Evolutionary conservation across 2,113 vertebrate species (phyloP).

Genomic region (Bagarius yarrelli): DNA sequence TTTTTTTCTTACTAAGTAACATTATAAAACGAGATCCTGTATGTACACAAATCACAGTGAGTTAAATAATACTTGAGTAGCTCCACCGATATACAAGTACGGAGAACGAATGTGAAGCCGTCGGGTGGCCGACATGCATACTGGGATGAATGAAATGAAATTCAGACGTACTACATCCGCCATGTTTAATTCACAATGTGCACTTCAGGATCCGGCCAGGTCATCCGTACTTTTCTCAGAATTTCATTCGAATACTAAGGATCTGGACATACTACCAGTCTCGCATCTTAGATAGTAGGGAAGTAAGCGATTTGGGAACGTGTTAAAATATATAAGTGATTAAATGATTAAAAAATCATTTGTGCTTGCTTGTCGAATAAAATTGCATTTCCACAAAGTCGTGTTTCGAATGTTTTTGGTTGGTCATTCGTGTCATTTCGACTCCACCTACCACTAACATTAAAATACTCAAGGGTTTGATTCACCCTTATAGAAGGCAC

Average conservation of each 20-base stretch:
- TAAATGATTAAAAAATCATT: slow-evolving; percentile 17
- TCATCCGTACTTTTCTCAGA: too few species aligned
- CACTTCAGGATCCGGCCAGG: too few species aligned
- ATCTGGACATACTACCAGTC: too few species aligned
- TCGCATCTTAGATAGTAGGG: too few species aligned
- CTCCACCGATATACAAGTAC: slow-evolving; percentile 10
- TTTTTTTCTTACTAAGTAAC: not conserved
- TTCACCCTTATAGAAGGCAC: slow-evolving; percentile 14
- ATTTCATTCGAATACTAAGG: too few species aligned
- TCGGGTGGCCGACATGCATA: too few species aligned
- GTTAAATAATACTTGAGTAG: slow-evolving; percentile 27
- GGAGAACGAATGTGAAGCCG: slow-evolving; percentile 8
- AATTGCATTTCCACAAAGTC: too few species aligned
- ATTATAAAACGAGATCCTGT: slow-evolving; percentile 24
- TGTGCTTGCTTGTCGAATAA: not conserved
- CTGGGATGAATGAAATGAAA: too few species aligned
- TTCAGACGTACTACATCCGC: too few species aligned
- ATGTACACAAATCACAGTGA: slow-evolving; percentile 49
- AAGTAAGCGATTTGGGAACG: too few species aligned
- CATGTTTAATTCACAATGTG: too few species aligned
- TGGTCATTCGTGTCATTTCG: not conserved
- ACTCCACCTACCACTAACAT: not conserved
- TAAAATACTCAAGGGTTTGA: not conserved
- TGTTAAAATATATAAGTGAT: slow-evolving; percentile 25
- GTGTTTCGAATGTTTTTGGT: slow-evolving; percentile 2